Base-by-base conservation (phyloP, 2,113 vertebrate genomes). In the Pangasianodon hypophthalmus region DNA sequence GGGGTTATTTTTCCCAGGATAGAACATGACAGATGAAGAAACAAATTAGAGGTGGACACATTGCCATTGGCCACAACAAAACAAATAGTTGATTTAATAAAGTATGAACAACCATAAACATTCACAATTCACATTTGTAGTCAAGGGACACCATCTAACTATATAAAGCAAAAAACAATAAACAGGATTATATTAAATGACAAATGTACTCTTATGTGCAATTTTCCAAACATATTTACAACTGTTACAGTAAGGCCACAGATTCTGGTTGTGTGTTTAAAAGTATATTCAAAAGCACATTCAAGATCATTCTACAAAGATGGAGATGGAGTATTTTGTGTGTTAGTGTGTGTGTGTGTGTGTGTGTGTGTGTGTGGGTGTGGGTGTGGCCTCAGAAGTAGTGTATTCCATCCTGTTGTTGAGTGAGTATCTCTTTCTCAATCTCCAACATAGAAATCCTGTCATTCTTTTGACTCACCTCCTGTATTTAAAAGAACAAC, bases 201-300 rank as follows among this genome's bases (percentile, higher is more conserved):
- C 29, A 64, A 60, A 46, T 48, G 0, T 64, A n/a, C 58, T 84
- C 79, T 62, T 6, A 89, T 94, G 91, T 92, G 88, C 93, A 93
- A 0, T 84, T 91, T 93, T 93, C 92, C 91, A 94, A 93, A 94
- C 56, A 92, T 94, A 96, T 95, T 94, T 95, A 95, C 94, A 95
- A 83, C 6, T 46, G 54, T 26, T 75, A 88, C 44, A 60, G 3
- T 32, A 82, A 46, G 32, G 3, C 7, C 37, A 13, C 26, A 79
- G 21, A 32, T 54, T 75, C n/a, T 46, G 29, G 50, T 0, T 73
- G 21, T 24, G 16, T 83, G 14, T 82, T 82, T 58, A 83, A 79
- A 48, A 79, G 50, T 37, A 56, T 21, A 48, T 85, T 46, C 60
- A 69, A 19, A 48, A n/a, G 24, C 24, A 18, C 48, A 86, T 54